phyloP scores from a whole-genome alignment of 2,888 invertebrate species.

The Cryptosula pallasiana region DNA sequence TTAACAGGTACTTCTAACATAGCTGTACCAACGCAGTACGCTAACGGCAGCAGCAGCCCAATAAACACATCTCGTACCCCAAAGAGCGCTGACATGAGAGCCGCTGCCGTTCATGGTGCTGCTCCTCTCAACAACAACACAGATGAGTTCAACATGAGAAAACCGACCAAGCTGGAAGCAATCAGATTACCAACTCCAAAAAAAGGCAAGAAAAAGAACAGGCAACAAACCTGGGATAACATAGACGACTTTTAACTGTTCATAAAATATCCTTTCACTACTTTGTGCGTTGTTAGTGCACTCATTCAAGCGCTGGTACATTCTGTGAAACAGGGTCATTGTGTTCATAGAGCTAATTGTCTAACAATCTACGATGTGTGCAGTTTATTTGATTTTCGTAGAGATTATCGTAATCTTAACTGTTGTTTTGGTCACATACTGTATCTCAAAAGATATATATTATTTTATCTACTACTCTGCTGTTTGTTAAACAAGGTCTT shows the following conservation, averaged over 20 bases:
- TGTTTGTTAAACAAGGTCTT: too few species aligned
- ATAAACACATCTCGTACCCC: conserved; percentile 40
- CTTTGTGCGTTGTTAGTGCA: too few species aligned
- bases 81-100: conserved; percentile 40
- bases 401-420: too few species aligned
- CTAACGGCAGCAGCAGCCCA: conserved; percentile 29
- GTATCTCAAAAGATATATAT: too few species aligned
- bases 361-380: too few species aligned
- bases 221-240: conserved; percentile 27
- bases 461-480: too few species aligned
- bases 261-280: too few species aligned
- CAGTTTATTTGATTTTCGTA: too few species aligned
- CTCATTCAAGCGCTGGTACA: too few species aligned
- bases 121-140: conserved; percentile 32
- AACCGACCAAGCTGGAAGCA: conserved; percentile 56
- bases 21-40: background rate
- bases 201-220: conserved; percentile 36
- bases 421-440: too few species aligned
- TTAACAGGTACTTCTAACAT: background rate
- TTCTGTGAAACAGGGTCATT: too few species aligned
- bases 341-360: too few species aligned
- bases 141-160: conserved; percentile 42
- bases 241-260: background rate
- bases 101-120: conserved; percentile 43
- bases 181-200: conserved; percentile 43